Base-by-base conservation (phyloP, 2,113 vertebrate species). In the Chaetodon trifascialis region DNA sequence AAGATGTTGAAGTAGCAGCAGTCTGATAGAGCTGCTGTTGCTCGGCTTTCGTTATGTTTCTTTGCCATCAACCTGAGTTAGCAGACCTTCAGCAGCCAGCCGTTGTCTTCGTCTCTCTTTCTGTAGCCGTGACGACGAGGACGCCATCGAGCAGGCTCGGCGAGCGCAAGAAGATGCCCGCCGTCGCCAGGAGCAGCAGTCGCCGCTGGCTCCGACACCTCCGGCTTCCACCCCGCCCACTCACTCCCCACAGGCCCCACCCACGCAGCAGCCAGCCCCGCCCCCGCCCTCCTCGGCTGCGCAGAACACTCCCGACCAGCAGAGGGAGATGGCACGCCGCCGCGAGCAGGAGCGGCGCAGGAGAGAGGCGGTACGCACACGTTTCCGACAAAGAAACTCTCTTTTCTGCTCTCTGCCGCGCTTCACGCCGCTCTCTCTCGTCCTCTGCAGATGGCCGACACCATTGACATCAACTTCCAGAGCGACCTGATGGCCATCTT, bases 391-490 rank as follows among this genome's bases (percentile, higher is more conserved):
- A 30, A 23, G 51, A 4, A 2, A 7, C 23, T 0, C 1, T 12
- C 30, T 54, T 15, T 82, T 42, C 70, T 19, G 21, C 44, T 46
- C 7, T n/a, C 5, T 1, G 30, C 16, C 2, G 11, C 1, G 11
- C 44, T 42, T 7, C 8, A 17, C 25, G 5, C 14, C 21, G 5
- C 66, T 42, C 9, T 42, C 9, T 77, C 19, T 1, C 65, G 19
- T 62, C 21, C 8, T 15, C 51, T 38, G 7, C 94, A 98, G 97
- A 97, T 97, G 97, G 96, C 96, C 9, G 96, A 97, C 90, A 97
- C 97, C 62, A 98, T 98, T 76, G 97, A 98, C 94, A 98, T 98
- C 93, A 97, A 98, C 94, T 98, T 98, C 95, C 97, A 98, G 96
- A 98, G 97, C 62, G 97, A 98, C 89, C 94, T 98, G 68, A 95